Evolutionary conservation across 2,888 invertebrate genomes (phyloP).

Genomic region (Apodemia zela): DNA sequence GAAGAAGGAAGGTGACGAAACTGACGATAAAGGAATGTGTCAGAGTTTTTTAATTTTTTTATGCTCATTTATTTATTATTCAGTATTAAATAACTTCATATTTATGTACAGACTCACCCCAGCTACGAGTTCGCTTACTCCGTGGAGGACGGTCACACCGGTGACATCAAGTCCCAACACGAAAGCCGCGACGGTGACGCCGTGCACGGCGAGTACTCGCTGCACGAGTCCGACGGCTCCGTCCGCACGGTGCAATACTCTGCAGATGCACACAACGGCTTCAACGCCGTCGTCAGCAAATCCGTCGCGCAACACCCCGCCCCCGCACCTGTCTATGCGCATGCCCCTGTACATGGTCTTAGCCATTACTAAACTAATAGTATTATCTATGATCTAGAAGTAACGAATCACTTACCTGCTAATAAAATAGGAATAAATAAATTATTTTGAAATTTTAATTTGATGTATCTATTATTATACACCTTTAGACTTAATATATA

Average conservation of each 20-base stretch:
- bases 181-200: conserved; percentile 78
- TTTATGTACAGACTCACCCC: conserved; percentile 57
- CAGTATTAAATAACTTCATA: too few relatives aligned
- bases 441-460: background rate
- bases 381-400: background rate
- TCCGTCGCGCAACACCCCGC: conserved; percentile 33
- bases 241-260: conserved; percentile 70
- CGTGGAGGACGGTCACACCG: conserved; percentile 77
- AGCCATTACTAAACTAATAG: conserved; percentile 29
- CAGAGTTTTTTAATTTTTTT: too few relatives aligned
- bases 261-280: conserved; percentile 63
- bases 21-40: too few relatives aligned
- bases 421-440: background rate
- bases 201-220: conserved; percentile 74
- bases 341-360: conserved; percentile 28
- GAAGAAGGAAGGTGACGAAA: too few relatives aligned
- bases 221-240: conserved; percentile 68
- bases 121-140: conserved; percentile 78
- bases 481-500: too few relatives aligned
- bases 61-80: background rate
- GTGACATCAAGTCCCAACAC: conserved; percentile 79
- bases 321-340: conserved; percentile 28
- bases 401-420: background rate
- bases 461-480: too few relatives aligned
- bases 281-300: conserved; percentile 41